Conservation (phyloP, 1,140 invertebrate species). For the Pantala flavescens region DNA sequence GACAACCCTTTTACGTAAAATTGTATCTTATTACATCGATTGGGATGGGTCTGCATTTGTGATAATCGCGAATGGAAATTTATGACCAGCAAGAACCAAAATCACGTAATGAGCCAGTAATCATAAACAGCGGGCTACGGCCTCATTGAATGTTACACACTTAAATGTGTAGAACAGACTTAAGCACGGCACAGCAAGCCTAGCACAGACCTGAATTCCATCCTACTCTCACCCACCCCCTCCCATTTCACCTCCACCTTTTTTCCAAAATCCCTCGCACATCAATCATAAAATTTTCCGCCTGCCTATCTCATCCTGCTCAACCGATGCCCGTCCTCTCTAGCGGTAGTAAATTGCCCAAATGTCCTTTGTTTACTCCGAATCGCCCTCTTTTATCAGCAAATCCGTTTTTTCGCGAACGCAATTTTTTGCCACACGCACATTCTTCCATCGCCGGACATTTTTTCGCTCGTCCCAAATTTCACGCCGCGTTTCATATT, state of each 20-base stretch:
- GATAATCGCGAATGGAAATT: no score
- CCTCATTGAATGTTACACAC: no score
- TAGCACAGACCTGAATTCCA: no score
- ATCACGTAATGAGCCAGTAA: no score
- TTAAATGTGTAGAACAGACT: no score
- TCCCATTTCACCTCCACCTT: not conserved
- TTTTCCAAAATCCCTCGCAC: not conserved
- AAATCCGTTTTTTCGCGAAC: no score
- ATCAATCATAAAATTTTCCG: constrained; percentile 4
- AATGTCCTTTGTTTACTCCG: not conserved
- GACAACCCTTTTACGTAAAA: no score
- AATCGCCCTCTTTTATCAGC: not conserved
- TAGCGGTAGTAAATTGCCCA: not conserved
- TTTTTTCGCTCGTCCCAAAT: not conserved
- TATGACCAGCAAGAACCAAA: no score
- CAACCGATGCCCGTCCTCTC: not conserved
- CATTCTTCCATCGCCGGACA: not conserved
- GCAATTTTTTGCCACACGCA: not conserved
- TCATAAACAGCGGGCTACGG: no score
- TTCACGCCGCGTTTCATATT: not conserved
- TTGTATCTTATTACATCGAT: no score
- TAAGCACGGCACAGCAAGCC: no score
- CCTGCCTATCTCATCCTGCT: not conserved
- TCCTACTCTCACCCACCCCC: not conserved
- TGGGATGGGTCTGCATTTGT: no score